Base-by-base conservation (phyloP, 2,888 invertebrate species). In the Nesidiocoris tenuis region DNA sequence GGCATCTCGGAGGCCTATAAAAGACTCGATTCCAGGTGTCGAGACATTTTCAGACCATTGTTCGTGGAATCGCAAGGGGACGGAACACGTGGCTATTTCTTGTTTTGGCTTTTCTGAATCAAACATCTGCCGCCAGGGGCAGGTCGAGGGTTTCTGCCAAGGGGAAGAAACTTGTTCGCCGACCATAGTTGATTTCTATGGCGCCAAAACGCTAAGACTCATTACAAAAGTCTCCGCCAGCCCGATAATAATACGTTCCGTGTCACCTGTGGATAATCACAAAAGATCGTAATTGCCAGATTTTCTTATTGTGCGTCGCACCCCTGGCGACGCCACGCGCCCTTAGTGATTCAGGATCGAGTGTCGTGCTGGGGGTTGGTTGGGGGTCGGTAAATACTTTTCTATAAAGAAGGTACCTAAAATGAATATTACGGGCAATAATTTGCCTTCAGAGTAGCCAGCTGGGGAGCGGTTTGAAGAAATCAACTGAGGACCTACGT, bases 1-100 rank as follows among this genome's bases (percentile, higher is more conserved):
- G 18, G 12, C 65, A 24, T 39, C 39, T 24, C 39, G 17, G 24
- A 18, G 64, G 64, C 24, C 22, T 1, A 16, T 24, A 65, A 39
- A 24, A 25, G 25, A 65, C 39, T 39, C 65, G 24, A 39, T 39
- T 65, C 65, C 65, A 65, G 65, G 65, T 65, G 65, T 19, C 65
- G 65, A 65, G 65, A 39, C 39, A 65, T 65, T 65, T 65, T 25
- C 25, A 24, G 25, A 19, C 65, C 39, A 12, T 65, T 17, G 54
- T 65, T 19, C 2, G 18, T 1, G 19, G 54, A 65, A 65, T 39
- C 18, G 17, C 39, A 23, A 63, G 18, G 61, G 61, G 61, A 61
- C 39, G 3, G 39, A 39, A 39, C 39, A 39, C 39, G 39, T 12
- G 39, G 39, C 39, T 3, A 39, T 39, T 39, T 39, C 39, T 39